Conservation (phyloP, 2,888 invertebrate species). For the Dichetophora obliterata region DNA sequence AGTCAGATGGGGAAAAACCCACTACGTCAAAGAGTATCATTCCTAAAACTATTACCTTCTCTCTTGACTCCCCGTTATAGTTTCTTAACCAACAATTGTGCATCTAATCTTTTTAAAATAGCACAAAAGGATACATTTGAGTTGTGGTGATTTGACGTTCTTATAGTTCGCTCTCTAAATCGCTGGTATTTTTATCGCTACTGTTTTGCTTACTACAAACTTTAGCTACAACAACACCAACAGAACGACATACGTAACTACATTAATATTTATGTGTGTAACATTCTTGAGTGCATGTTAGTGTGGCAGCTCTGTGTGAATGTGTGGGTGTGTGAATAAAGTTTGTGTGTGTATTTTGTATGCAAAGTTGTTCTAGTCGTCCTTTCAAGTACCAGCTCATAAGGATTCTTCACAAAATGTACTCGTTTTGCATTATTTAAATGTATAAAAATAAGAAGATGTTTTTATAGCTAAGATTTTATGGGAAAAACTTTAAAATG, state of each 20-base stretch:
- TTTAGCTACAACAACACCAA: neutral
- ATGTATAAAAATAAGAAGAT: neutral
- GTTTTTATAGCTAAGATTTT: neutral
- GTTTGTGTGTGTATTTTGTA: neutral
- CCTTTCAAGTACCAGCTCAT: neutral
- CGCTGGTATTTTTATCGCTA: neutral
- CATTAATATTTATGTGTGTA: neutral
- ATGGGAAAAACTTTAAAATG: neutral
- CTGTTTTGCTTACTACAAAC: neutral
- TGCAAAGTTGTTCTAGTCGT: slow-evolving; percentile 6
- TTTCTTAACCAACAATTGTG: neutral
- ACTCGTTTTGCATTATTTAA: slow-evolving; percentile 22
- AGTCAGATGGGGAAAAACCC: too few relatives aligned
- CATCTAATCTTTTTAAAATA: slow-evolving; percentile 3
- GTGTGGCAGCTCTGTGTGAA: too few relatives aligned
- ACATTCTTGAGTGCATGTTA: neutral
- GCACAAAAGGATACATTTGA: slow-evolving; percentile 15
- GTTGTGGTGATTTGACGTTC: slow-evolving; percentile 13
- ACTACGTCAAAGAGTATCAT: too few relatives aligned
- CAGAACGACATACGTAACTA: neutral
- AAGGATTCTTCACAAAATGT: slow-evolving; percentile 23
- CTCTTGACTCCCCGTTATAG: neutral
- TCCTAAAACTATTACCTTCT: too few relatives aligned
- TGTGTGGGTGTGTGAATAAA: too few relatives aligned
- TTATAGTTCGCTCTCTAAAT: neutral